A percentile compares a stretch with the other conserved stretches of the same genome.
These are phyloP conservation scores for Synanthedon andrenaeformis DNA, from an alignment of 2,888 invertebrate genomes.

Conservation along the genomic window DNA sequence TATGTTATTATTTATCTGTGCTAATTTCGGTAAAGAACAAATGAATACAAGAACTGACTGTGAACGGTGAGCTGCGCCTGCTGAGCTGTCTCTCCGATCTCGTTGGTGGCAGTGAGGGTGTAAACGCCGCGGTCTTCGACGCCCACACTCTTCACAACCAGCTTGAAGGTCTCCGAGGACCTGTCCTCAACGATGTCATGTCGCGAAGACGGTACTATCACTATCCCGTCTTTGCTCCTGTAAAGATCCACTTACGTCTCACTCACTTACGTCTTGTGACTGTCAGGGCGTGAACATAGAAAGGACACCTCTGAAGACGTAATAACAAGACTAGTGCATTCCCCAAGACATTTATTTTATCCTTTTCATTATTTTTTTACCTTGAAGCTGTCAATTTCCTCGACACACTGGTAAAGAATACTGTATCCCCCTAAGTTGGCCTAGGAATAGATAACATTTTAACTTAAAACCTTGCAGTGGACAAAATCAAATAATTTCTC, in stretches of 20 bases:
- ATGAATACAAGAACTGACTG: conserved; percentile 63
- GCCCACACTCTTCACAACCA: conserved; percentile 78
- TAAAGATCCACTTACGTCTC: background rate
- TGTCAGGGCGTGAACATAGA: too few species aligned
- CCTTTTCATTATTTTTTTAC: too few species aligned
- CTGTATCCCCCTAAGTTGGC: too few species aligned
- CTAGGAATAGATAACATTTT: too few species aligned
- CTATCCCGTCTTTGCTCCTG: conserved; percentile 75
- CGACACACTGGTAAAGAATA: too few species aligned
- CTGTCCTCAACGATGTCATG: conserved; percentile 73
- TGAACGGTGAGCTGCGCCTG: conserved; percentile 79
- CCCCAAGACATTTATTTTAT: too few species aligned
- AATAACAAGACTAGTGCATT: background rate
- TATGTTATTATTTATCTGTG: too few species aligned
- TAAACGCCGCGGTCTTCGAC: conserved; percentile 84
- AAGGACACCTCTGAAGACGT: background rate
- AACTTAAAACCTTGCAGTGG: too few species aligned
- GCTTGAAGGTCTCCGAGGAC: conserved; percentile 74
- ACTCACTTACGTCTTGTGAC: too few species aligned
- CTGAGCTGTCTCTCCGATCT: conserved; percentile 77
- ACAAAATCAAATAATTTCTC: too few species aligned
- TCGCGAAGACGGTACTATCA: conserved; percentile 69
- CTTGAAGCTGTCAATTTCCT: too few species aligned
- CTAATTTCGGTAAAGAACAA: too few species aligned
- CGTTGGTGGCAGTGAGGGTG: conserved; percentile 81